These are phyloP conservation scores for Psittacara wagleri DNA, from an alignment of 2,113 vertebrate genomes.

Conservation along the genomic window DNA sequence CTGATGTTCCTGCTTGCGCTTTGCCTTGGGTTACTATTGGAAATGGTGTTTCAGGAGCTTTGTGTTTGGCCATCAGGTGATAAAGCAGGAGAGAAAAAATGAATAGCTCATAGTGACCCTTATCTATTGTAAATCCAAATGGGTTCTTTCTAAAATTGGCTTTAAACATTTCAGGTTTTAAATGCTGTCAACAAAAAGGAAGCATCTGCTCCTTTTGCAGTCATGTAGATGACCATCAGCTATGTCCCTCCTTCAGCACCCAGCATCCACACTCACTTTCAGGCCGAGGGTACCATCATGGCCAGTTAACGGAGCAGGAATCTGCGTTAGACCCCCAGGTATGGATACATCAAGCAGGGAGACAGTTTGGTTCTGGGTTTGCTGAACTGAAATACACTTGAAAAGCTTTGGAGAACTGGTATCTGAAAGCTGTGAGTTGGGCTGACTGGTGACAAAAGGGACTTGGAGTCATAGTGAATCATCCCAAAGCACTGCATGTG, in stretches of 20 bases:
- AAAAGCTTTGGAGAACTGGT: not conserved
- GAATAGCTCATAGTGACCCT: not conserved
- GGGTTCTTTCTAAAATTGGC: not conserved
- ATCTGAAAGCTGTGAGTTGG: not conserved
- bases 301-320: not conserved
- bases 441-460: not conserved
- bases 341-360: rapidly evolving
- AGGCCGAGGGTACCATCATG: not conserved
- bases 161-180: not conserved
- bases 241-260: not conserved
- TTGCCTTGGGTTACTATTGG: not conserved
- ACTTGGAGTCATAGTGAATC: not conserved
- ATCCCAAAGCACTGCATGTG: not conserved
- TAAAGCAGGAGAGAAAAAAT: not conserved
- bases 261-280: rapidly evolving
- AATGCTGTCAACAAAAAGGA: not conserved
- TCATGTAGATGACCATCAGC: not conserved
- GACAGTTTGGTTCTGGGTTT: not conserved
- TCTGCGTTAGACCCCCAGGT: not conserved
- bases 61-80: not conserved
- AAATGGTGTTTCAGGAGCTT: not conserved
- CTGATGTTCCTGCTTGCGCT: not conserved
- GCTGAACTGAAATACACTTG: not conserved
- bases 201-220: not conserved
- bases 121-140: not conserved